Conservation (phyloP, 2,888 invertebrate species). For the Drosophila nr. perissopoda region DNA sequence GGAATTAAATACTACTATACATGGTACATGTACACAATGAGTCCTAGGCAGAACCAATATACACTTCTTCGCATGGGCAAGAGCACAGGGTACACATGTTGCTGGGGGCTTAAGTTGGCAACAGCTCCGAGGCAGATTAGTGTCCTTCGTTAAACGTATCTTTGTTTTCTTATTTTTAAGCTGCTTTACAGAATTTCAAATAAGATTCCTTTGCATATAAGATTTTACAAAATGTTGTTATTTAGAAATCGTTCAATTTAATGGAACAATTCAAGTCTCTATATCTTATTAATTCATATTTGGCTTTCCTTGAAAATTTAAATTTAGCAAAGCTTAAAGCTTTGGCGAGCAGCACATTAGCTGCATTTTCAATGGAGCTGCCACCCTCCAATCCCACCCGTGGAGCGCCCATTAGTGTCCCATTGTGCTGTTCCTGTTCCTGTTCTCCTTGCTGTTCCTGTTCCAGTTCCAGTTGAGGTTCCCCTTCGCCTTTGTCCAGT, state of each 20-base stretch:
- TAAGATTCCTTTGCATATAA: background rate
- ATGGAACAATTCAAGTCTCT: background rate
- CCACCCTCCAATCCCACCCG: background rate
- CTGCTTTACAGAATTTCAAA: background rate
- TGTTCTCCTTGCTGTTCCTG: background rate
- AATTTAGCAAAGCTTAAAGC: background rate
- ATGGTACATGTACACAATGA: background rate
- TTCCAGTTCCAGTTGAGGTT: background rate
- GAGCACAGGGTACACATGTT: background rate
- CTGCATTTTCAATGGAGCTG: background rate
- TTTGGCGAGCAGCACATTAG: background rate
- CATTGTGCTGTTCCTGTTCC: slow-evolving; percentile 15
- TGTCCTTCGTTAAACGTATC: background rate
- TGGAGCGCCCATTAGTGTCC: background rate
- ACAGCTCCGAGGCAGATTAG: slow-evolving; percentile 4
- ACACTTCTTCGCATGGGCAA: background rate
- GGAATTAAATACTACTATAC: background rate
- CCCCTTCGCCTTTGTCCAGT: background rate
- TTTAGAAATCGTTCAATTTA: background rate
- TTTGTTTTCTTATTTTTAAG: background rate
- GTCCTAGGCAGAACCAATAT: background rate
- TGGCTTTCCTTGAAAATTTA: background rate
- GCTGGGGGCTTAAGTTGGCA: background rate
- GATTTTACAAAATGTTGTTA: background rate
- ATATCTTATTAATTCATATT: background rate